phyloP scores from a whole-genome alignment of 1,140 invertebrate species.

The Apis laboriosa region DNA sequence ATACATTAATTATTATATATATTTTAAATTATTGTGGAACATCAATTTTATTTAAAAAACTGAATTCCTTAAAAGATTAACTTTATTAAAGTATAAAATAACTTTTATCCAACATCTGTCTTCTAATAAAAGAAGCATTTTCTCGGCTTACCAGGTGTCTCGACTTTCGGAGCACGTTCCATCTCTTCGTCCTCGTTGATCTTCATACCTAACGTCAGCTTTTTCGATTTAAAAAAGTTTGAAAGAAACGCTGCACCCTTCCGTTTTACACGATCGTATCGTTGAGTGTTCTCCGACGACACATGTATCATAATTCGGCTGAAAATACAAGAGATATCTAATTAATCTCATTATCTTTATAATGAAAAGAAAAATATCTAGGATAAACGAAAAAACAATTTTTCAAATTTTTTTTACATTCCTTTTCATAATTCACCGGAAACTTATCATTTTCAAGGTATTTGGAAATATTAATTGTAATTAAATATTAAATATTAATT shows the following conservation, averaged over 20 bases:
- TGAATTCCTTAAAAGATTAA: background rate
- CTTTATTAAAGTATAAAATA: too few relatives aligned
- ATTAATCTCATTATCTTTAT: background rate
- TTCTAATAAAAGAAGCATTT: background rate
- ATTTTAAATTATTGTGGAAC: background rate
- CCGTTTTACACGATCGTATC: slow-evolving; percentile 76
- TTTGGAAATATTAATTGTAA: too few relatives aligned
- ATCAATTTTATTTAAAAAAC: background rate
- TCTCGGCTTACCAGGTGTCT: slow-evolving; percentile 72
- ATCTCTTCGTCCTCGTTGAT: slow-evolving; percentile 78
- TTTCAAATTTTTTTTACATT: too few relatives aligned
- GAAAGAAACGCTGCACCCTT: slow-evolving; percentile 76
- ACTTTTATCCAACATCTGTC: background rate
- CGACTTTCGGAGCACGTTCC: slow-evolving; percentile 75
- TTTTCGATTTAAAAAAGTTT: slow-evolving; percentile 74
- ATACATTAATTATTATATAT: too few relatives aligned
- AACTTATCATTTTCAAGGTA: too few relatives aligned
- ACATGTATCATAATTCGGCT: slow-evolving; percentile 79
- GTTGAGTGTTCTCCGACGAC: slow-evolving; percentile 70
- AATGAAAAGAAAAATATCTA: background rate
- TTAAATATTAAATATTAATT: too few relatives aligned
- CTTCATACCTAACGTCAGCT: slow-evolving; percentile 77
- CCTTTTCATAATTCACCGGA: too few relatives aligned
- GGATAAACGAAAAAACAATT: background rate
- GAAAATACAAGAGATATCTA: slow-evolving; percentile 31